phyloP scores from a whole-genome alignment of 1,140 invertebrate genomes.

The Condylostylus longicornis region DNA sequence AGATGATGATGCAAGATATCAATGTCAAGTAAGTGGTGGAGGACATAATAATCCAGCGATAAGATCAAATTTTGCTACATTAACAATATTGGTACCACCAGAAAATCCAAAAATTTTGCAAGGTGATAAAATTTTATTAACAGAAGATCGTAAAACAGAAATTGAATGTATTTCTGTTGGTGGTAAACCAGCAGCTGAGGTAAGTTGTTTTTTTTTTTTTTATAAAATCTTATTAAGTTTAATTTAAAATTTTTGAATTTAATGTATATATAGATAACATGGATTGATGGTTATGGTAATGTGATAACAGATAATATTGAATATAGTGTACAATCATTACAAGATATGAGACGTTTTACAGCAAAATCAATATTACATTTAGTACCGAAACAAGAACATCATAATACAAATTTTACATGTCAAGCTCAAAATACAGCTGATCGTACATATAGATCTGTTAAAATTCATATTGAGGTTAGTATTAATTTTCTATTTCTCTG shows the following conservation, averaged over 20 bases:
- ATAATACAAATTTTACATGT: slow-evolving; percentile 65
- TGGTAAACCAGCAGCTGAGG: slow-evolving; percentile 66
- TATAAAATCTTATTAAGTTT: too few relatives aligned
- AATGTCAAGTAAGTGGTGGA: slow-evolving; percentile 59
- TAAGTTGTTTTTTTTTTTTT: slow-evolving; percentile 35
- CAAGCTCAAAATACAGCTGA: slow-evolving; percentile 58
- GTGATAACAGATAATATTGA: slow-evolving; percentile 48
- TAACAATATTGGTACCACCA: slow-evolving; percentile 60
- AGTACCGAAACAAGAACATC: slow-evolving; percentile 56
- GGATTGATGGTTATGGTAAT: slow-evolving; percentile 56
- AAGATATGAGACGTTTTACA: slow-evolving; percentile 49
- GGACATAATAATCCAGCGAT: slow-evolving; percentile 46
- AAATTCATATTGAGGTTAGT: slow-evolving; percentile 47
- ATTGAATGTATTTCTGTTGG: slow-evolving; percentile 60
- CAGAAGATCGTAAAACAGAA: slow-evolving; percentile 57
- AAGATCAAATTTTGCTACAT: slow-evolving; percentile 47
- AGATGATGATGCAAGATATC: slow-evolving; percentile 60
- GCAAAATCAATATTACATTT: slow-evolving; percentile 55
- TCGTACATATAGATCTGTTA: slow-evolving; percentile 47
- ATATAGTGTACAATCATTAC: slow-evolving; percentile 41
- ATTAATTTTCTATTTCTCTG: too few relatives aligned
- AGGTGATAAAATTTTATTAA: slow-evolving; percentile 48
- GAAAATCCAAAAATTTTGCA: slow-evolving; percentile 57
- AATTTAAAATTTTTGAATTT: too few relatives aligned
- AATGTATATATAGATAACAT: slow-evolving; percentile 51